phyloP scores from a whole-genome alignment of 2,113 vertebrate genomes.

The Platysteira castanea region DNA sequence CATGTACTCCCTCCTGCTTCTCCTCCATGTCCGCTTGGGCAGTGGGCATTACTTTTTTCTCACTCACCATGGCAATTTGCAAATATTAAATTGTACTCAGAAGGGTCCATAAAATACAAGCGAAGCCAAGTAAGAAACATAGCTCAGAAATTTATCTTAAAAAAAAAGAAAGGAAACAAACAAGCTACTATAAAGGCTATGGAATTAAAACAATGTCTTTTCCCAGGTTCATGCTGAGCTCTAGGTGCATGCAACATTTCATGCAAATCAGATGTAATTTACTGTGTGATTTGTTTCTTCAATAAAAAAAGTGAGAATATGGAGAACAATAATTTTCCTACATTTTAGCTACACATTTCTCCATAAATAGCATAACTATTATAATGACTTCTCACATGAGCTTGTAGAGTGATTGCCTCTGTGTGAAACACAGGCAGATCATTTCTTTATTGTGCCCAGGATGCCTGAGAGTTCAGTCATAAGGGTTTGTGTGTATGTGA shows the following conservation, averaged over 20 bases:
- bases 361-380: conserved; percentile 56
- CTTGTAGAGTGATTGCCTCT: conserved; percentile 30
- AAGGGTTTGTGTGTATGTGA: background rate
- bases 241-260: background rate
- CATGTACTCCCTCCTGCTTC: background rate
- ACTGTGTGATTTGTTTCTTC: conserved; percentile 68
- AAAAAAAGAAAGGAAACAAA: background rate
- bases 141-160: conserved; percentile 14
- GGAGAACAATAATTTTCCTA: conserved; percentile 18
- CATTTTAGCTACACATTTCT: conserved; percentile 41
- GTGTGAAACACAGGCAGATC: background rate
- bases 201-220: conserved; percentile 65
- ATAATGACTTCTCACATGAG: conserved; percentile 46
- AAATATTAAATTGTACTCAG: conserved; percentile 52
- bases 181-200: background rate
- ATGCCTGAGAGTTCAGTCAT: background rate
- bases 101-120: background rate
- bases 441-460: background rate
- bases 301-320: conserved; percentile 31
- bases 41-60: conserved; percentile 7
- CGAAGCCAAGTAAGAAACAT: conserved; percentile 39
- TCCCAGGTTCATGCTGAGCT: conserved; percentile 31
- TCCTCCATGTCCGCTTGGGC: background rate
- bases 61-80: background rate
- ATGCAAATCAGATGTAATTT: conserved; percentile 47